Base-by-base conservation (phyloP, 2,888 invertebrate species). In the Cantharis rufa region DNA sequence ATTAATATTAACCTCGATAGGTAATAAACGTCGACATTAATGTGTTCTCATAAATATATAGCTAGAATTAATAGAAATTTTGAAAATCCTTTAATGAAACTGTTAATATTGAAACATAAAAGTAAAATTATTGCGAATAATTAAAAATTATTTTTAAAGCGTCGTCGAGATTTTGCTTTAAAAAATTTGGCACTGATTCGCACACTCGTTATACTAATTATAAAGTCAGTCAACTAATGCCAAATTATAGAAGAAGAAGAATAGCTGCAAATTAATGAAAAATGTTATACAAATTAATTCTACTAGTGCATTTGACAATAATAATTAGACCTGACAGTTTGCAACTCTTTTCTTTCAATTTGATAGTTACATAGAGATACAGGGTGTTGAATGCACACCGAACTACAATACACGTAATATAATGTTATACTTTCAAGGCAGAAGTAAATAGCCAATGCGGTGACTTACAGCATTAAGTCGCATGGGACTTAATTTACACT, bases 171-270 rank as follows among this genome's bases (percentile, higher is more conserved):
- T 73, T 69, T 62, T 10, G n/a, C 27, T 28, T 63, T 24, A 69
- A 69, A 76, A 76, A 76, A 72, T 69, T 63, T 72, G 64, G 76
- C 76, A 76, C 62, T 64, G 62, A 69, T 63, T 76, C 69, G 18
- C 61, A 28, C 15, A 64, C 70, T 74, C 74, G 63, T 74, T 64
- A 73, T 15, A 71, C 76, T 77, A 77, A 77, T 77, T 77, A 77
- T 73, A 77, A 48, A 24, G 64, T 76, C 72, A 27, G 48, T 70
- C 64, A 70, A 64, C 62, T 73, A 73, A 70, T 70, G 76, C 76
- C 68, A 74, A 77, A 77, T 77, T 77, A 62, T 24, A 61, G 70
- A 77, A 70, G 66, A 24, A 48, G 48, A 48, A 48, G 48, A 48
- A 48, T 18, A 64, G 32, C 24, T 15, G 18, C 71, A 73, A 73